Base-by-base conservation (phyloP, 2,113 vertebrate species). In the Girardinichthys multiradiatus region DNA sequence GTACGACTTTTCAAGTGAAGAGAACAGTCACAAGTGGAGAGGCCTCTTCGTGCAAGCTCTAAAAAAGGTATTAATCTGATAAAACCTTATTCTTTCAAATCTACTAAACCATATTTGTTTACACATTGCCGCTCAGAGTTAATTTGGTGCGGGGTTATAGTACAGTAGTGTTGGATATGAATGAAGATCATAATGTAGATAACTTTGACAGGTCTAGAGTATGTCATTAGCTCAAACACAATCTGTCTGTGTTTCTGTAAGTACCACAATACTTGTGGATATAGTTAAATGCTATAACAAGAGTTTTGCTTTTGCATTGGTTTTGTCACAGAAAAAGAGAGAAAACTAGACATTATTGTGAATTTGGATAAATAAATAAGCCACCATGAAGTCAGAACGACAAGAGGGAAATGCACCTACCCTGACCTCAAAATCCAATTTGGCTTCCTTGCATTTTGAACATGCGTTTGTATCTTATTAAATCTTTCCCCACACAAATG, bases 11-110 rank as follows among this genome's bases (percentile, higher is more conserved):
- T 96, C 96, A 86, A 96, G 96, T 92, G 97, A 98, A 57, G 97
- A 98, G 90, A 98, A 96, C 94, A 96, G 95, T 78, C 93, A 95
- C 92, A 98, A 96, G 95, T 98, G 97, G 97, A 95, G 96, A 94
- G 97, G 97, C 92, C 95, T 98, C 79, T 94, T 99, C 91, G 96
- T 98, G 78, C 94, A 96, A 92, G 97, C 96, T 86, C 90, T 97
- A 80, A 94, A 95, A 82, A 98, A 98, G 96, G 97, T 97, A 95
- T 92, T 29, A 30, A 59, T n/a, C 21, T 24, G 48, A n/a, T 24
- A 24, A n/a, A 54, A 54, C 48, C 10, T 54, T 2, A 54, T 17
- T 21, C 31, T 37, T 4, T 35, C n/a, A 33, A 15, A 31, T 8
- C 29, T 31, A 11, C 28, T 68, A n/a, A 37, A 68, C 28, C 17